Evolutionary conservation across 2,113 vertebrate species (phyloP).

Genomic region (Urocolius indicus): DNA sequence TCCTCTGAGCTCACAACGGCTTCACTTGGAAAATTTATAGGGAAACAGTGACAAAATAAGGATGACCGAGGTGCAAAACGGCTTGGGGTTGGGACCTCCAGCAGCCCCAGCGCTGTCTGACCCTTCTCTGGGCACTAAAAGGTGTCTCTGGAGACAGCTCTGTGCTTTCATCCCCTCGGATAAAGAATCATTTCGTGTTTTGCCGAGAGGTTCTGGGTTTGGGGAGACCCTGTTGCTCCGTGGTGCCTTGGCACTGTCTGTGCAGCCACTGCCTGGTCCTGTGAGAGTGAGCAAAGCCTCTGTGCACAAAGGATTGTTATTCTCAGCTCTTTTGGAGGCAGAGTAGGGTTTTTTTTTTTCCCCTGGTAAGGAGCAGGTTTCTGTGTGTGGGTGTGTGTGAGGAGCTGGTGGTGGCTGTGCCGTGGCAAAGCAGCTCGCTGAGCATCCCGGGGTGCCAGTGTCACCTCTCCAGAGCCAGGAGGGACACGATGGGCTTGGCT

Average conservation of each 20-base stretch:
- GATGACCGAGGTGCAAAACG: background rate
- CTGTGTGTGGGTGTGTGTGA: too few relatives aligned
- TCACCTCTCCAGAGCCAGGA: too few relatives aligned
- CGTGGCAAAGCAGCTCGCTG: too few relatives aligned
- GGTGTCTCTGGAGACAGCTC: fast-evolving
- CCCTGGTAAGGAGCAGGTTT: fast-evolving
- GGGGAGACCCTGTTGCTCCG: background rate
- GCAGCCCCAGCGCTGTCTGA: fast-evolving
- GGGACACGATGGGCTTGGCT: background rate
- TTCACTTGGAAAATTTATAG: fast-evolving
- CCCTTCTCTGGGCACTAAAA: fast-evolving
- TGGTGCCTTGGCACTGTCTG: background rate
- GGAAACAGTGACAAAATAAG: background rate
- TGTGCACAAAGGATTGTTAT: fast-evolving
- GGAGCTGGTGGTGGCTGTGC: too few relatives aligned
- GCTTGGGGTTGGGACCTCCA: too few relatives aligned
- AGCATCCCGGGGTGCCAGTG: too few relatives aligned
- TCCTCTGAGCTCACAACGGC: too few relatives aligned
- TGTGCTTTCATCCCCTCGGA: fast-evolving
- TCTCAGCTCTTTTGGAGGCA: fast-evolving
- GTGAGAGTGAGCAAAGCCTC: background rate
- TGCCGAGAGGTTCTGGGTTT: fast-evolving
- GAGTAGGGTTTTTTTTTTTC: fast-evolving
- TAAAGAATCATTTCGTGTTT: background rate
- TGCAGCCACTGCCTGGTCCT: fast-evolving